Conservation (phyloP, 92 coral and sea anemone genomes). For the Ricordea florida region DNA sequence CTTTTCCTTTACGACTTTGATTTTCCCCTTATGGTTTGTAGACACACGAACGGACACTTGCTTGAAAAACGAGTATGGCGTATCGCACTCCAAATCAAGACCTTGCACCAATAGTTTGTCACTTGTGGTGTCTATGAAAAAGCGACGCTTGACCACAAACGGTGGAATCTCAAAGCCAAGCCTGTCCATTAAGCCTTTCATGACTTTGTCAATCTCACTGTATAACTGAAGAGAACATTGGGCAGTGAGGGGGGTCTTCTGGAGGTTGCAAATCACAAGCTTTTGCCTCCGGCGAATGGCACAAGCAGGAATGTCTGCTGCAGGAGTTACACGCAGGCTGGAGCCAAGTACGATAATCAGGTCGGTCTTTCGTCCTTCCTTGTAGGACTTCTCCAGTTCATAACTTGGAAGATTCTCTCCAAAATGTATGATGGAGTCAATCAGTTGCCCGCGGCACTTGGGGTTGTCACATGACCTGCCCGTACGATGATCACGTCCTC, state of each 20-base stretch:
- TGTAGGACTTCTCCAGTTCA: slow-evolving; percentile 47
- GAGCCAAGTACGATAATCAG: slow-evolving; percentile 60
- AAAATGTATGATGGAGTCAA: slow-evolving; percentile 70
- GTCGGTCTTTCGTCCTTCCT: slow-evolving; percentile 39
- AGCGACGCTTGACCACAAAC: slow-evolving; percentile 68
- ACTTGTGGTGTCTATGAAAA: slow-evolving; percentile 54
- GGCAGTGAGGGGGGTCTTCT: slow-evolving; percentile 58
- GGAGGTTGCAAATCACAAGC: slow-evolving; percentile 63
- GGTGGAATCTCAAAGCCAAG: slow-evolving; percentile 49
- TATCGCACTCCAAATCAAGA: slow-evolving; percentile 63
- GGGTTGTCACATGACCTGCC: slow-evolving; percentile 65
- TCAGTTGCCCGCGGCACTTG: slow-evolving; percentile 55
- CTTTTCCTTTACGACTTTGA: slow-evolving; percentile 46
- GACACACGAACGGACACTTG: slow-evolving; percentile 53
- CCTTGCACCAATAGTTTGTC: slow-evolving; percentile 63
- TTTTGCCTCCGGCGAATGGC: slow-evolving; percentile 46
- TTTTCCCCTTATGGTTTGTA: slow-evolving; percentile 23
- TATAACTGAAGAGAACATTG: slow-evolving; percentile 50
- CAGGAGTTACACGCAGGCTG: slow-evolving; percentile 61
- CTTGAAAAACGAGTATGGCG: slow-evolving; percentile 67
- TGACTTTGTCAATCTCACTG: slow-evolving; percentile 49
- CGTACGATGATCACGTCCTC: slow-evolving; percentile 56
- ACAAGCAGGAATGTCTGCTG: slow-evolving; percentile 63
- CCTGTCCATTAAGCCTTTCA: slow-evolving; percentile 50
- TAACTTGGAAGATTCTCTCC: slow-evolving; percentile 67